These are phyloP conservation scores for Vireo altiloquus DNA, from an alignment of 2,113 vertebrate species.

Conservation along the genomic window DNA sequence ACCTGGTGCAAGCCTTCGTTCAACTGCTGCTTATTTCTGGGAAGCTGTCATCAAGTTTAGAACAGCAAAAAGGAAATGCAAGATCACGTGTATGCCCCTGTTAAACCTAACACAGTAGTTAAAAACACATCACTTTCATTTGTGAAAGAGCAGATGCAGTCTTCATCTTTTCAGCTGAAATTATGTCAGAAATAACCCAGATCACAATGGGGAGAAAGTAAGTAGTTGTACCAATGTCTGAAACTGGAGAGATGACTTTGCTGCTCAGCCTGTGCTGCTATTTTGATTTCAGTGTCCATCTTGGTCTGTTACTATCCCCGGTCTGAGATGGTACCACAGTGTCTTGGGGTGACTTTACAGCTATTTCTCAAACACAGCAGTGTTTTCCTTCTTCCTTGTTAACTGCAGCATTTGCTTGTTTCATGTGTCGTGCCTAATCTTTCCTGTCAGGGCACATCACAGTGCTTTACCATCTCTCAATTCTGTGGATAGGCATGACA, in stretches of 20 bases:
- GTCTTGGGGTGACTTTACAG: background rate
- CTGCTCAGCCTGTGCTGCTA: background rate
- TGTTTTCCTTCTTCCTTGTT: slow-evolving; percentile 3
- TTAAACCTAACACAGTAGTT: background rate
- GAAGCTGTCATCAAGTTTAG: background rate
- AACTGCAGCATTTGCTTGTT: background rate
- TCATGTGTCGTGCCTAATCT: background rate
- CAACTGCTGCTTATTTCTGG: slow-evolving; percentile 18
- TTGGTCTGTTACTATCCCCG: background rate
- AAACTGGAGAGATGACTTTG: background rate
- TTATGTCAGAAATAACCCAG: background rate
- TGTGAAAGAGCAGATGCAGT: background rate
- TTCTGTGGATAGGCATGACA: too few relatives aligned
- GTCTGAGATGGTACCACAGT: background rate
- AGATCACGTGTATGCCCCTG: background rate
- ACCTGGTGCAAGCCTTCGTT: background rate
- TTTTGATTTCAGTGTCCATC: background rate
- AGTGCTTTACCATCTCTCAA: background rate
- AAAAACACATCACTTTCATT: background rate
- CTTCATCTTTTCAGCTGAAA: background rate
- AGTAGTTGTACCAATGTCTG: background rate
- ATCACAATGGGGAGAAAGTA: background rate
- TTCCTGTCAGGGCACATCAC: background rate
- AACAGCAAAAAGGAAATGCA: slow-evolving; percentile 66
- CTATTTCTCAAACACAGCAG: background rate